Base-by-base conservation (phyloP, 2,888 invertebrate genomes). In the Protophormia terraenovae region DNA sequence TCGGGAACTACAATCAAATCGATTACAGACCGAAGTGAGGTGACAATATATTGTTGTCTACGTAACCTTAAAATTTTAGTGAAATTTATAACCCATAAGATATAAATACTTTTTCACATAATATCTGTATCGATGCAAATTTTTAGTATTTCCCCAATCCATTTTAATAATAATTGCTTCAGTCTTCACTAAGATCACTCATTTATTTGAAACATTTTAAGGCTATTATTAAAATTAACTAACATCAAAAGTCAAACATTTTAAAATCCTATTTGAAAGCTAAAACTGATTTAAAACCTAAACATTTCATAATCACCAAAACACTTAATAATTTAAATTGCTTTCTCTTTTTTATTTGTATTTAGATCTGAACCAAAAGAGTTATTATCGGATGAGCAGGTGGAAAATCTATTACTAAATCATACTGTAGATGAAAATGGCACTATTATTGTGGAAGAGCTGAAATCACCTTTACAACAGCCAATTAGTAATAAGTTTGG, bases 361-460 rank as follows among this genome's bases (percentile, higher is more conserved):
- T 53, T 14, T 64, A 85, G 85, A 83, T 89, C 92, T 85, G 93
- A 93, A 79, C 91, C 91, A 71, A 93, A 93, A 89, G 93, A 93
- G 86, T 87, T 91, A 86, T 90, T 93, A 86, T 91, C 93, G 78
- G 93, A 93, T 88, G 93, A 93, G 79, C 93, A 93, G 89, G 92
- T 93, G 79, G 93, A 93, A 88, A 93, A 93, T 89, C 90, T 93
- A 83, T 89, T 92, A 72, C 89, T 92, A 82, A 91, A 91, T 80
- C 91, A 90, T 79, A 89, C 89, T 80, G 91, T 91, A 83, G 91
- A 91, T 75, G 90, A 91, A 88, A 90, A 91, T 67, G 91, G 91
- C 80, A 89, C 89, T 67, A 90, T 91, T 83, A 89, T 89, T 77
- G 91, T 91, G 81, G 91, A 91, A 85, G 90, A 91, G 80, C 88